Evolutionary conservation across 1,140 invertebrate genomes (phyloP).

Genomic region (Bilobella aurantiaca): DNA sequence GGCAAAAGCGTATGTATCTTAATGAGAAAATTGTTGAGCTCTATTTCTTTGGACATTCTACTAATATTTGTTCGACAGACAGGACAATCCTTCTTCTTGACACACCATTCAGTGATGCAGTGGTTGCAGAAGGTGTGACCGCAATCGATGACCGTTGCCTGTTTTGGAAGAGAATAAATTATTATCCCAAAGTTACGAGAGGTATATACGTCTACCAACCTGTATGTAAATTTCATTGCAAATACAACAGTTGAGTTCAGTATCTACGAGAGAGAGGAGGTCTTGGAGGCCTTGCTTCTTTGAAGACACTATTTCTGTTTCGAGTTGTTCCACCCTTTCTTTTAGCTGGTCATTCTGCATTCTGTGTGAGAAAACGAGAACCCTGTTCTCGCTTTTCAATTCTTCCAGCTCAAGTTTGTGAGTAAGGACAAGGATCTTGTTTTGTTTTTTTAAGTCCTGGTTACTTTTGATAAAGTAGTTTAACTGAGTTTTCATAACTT

Average conservation of each 20-base stretch:
- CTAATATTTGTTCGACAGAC: constrained; percentile 49
- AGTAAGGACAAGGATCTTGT: neutral
- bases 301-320: no score
- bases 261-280: constrained; percentile 57
- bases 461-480: neutral
- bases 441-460: neutral
- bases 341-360: no score
- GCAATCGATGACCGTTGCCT: constrained; percentile 60
- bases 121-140: constrained; percentile 65
- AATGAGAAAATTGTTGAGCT: constrained; percentile 43
- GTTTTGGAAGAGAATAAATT: no score
- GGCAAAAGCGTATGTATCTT: constrained; percentile 19
- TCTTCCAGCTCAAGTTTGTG: neutral
- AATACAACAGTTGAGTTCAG: constrained; percentile 63
- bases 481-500: neutral
- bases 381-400: neutral
- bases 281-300: constrained; percentile 46
- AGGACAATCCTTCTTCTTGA: constrained; percentile 60
- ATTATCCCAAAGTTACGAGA: neutral
- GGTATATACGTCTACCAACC: constrained; percentile 33
- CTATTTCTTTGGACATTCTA: constrained; percentile 36
- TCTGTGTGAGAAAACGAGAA: constrained; percentile 11
- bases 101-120: constrained; percentile 62
- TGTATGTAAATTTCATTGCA: constrained; percentile 65
- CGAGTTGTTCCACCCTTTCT: no score